Evolutionary conservation across 2,797 vertebrate species (phyloP), one percentile per base, ranked within the genome.

Genomic region (Helostoma temminkii): DNA sequence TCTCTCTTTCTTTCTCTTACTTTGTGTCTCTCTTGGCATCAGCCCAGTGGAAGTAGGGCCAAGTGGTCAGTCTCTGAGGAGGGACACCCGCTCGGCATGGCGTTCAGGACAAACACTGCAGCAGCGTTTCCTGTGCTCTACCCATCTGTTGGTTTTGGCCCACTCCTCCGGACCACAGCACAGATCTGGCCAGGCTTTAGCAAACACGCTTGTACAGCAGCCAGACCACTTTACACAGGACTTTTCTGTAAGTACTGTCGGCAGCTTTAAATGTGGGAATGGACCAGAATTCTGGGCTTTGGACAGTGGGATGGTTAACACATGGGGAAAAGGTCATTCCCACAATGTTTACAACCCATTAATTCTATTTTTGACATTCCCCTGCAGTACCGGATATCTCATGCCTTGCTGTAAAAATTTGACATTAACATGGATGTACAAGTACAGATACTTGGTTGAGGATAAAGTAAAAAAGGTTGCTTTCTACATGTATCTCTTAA

Each of bases 91-190:
- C 82, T 75, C 82, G 67, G 83, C 84, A 73, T 83, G 87, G 73
- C 74, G 87, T 80, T 88, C 30, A 72, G 88, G 89, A 91, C 90
- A 92, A 91, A 90, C 82, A 88, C 87, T 84, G 90, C 92, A 88
- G 87, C 90, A 76, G 74, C 90, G 67, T 89, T 92, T 94, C 88
- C 91, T 91, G 88, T 86, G 90, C 90, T 93, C 92, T 87, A 71
- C 91, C 94, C 93, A 94, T 95, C 94, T 95, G 94, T 93, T 94
- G 88, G 93, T 93, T 90, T 93, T 95, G 93, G 93, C 93, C 84
- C 74, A 34, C 76, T 86, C 80, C 79, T 72, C 85, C 75, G 87
- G 84, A 88, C 86, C 87, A 81, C 85, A 87, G 83, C 87, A 74
- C 79, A 84, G 84, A 92, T 93, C 88, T 89, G 87, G 91, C 87